Percentiles rank a stretch among this genome's conserved stretches.
Conservation (phyloP, 2,113 vertebrate species). For the Callopanchax toddi region DNA sequence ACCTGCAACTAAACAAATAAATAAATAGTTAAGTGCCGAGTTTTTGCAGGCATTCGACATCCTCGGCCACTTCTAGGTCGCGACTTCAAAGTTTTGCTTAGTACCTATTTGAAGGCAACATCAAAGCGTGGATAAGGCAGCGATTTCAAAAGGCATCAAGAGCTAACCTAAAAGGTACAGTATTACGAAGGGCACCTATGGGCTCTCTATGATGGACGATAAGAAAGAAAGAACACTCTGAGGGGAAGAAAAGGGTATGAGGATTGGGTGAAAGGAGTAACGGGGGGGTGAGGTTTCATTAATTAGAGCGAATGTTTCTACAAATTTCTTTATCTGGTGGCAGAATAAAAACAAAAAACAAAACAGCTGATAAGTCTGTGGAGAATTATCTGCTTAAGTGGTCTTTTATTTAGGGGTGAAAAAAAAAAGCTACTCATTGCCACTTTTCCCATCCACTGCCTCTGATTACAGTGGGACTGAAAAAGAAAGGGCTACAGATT, state of each 20-base stretch:
- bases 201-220: slow-evolving; percentile 69
- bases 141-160: slow-evolving; percentile 70
- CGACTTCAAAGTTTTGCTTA: slow-evolving; percentile 64
- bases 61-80: slow-evolving; percentile 50
- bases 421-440: slow-evolving; percentile 69
- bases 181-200: slow-evolving; percentile 74
- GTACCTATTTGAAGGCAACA: slow-evolving; percentile 63
- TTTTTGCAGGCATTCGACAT: slow-evolving; percentile 36
- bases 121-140: slow-evolving; percentile 67
- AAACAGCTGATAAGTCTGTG: slow-evolving; percentile 69
- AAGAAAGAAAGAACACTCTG: slow-evolving; percentile 48
- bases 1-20: not conserved
- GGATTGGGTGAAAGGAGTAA: slow-evolving; percentile 43
- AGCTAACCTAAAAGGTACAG: slow-evolving; percentile 62
- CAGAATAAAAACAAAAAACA: slow-evolving; percentile 61
- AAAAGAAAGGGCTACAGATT: slow-evolving; percentile 40
- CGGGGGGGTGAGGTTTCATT: slow-evolving; percentile 53
- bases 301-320: slow-evolving; percentile 71
- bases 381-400: slow-evolving; percentile 75
- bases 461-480: slow-evolving; percentile 71
- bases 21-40: slow-evolving; percentile 10
- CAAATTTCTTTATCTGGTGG: slow-evolving; percentile 71
- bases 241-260: slow-evolving; percentile 7
- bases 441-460: slow-evolving; percentile 55
- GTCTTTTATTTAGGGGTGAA: slow-evolving; percentile 78